These are phyloP conservation scores for Hyphantria cunea DNA, from an alignment of 1,140 invertebrate genomes.

Conservation along the genomic window DNA sequence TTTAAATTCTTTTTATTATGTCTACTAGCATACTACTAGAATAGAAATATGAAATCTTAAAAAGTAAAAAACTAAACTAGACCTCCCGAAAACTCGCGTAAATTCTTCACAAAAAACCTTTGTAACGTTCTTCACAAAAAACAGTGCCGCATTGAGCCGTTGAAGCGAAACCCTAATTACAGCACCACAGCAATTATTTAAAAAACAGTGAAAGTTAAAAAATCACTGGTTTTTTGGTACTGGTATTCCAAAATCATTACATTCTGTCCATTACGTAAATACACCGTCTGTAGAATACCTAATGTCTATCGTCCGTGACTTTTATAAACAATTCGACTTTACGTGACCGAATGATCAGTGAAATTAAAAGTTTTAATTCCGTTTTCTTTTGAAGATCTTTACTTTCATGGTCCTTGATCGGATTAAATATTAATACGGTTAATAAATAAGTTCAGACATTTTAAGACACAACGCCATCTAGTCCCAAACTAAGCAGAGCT, in stretches of 20 bases:
- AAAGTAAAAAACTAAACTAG: too few species aligned
- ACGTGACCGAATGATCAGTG: conserved; percentile 26
- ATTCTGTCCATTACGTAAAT: conserved; percentile 2
- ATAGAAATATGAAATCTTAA: too few species aligned
- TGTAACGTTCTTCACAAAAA: not conserved
- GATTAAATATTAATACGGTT: too few species aligned
- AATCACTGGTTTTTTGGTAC: conserved; percentile 24
- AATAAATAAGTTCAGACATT: too few species aligned
- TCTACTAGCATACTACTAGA: too few species aligned
- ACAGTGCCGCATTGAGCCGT: conserved; percentile 4
- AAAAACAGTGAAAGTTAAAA: conserved; percentile 36
- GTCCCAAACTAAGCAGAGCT: too few species aligned
- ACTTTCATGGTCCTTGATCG: too few species aligned
- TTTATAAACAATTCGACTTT: conserved; percentile 3
- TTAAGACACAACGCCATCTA: too few species aligned
- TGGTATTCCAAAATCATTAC: conserved; percentile 29
- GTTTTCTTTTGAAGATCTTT: conserved; percentile 6
- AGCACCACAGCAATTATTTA: conserved; percentile 28
- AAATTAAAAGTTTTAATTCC: conserved; percentile 34
- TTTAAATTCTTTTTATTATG: too few species aligned
- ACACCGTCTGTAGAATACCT: not conserved
- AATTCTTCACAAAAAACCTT: not conserved
- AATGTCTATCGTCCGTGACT: conserved; percentile 11
- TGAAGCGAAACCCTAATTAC: conserved; percentile 27
- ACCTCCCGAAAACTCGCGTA: too few species aligned